These are phyloP conservation scores for Fulmarus glacialis DNA, from an alignment of 2,113 vertebrate species.

Conservation along the genomic window DNA sequence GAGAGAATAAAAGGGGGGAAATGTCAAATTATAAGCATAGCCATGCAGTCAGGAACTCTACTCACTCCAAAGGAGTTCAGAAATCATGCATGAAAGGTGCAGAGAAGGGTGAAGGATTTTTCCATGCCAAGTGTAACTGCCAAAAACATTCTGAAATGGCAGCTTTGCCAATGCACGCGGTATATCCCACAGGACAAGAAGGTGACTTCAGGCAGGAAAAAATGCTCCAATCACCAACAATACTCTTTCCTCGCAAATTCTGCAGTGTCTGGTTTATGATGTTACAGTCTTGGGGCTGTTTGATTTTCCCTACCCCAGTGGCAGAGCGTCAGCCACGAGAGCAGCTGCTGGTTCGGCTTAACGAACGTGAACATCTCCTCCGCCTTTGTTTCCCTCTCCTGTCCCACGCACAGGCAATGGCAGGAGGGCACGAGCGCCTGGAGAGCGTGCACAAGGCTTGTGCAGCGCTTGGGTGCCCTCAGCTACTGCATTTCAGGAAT, in stretches of 20 bases:
- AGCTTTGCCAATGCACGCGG: fast-evolving
- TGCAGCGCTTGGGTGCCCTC: neutral
- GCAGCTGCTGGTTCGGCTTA: neutral
- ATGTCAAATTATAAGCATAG: neutral
- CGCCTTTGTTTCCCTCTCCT: neutral
- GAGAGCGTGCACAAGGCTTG: neutral
- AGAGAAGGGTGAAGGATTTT: neutral
- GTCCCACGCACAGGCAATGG: neutral
- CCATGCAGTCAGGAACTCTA: neutral
- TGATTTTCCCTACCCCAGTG: fast-evolving
- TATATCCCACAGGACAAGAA: fast-evolving
- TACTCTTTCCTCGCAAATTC: neutral
- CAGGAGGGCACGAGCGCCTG: fast-evolving
- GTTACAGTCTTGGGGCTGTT: neutral
- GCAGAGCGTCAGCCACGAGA: neutral
- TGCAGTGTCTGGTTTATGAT: fast-evolving
- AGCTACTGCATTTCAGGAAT: neutral
- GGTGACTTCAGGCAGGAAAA: neutral
- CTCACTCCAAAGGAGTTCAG: too few species aligned
- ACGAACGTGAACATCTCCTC: fast-evolving
- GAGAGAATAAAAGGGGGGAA: neutral
- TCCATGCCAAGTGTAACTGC: neutral
- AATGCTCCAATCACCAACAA: fast-evolving
- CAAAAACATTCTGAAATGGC: neutral
- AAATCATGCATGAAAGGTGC: too few species aligned